phyloP scores from a whole-genome alignment of 2,797 vertebrate genomes.

The Myotis daubentonii region DNA sequence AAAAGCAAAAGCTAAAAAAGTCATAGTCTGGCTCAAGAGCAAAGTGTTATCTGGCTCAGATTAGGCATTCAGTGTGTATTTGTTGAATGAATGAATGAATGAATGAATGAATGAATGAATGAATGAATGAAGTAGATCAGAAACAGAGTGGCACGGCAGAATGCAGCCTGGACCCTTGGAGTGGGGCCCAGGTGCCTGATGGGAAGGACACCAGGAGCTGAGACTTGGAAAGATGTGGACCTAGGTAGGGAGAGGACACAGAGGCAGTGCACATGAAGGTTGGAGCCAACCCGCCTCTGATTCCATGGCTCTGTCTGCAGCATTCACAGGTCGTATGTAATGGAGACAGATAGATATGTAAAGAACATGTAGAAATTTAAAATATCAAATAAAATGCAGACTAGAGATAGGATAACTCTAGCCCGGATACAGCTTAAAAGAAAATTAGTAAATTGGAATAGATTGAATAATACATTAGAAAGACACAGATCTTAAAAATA shows the following conservation, averaged over 20 bases:
- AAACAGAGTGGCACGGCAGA: background rate
- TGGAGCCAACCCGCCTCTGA: background rate
- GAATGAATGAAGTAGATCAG: background rate
- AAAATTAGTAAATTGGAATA: background rate
- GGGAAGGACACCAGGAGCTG: background rate
- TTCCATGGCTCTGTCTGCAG: background rate
- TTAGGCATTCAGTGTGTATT: background rate
- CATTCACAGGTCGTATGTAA: background rate
- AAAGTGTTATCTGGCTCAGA: background rate
- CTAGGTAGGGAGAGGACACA: background rate
- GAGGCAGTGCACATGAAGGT: background rate
- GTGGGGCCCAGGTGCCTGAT: background rate
- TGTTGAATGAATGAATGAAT: background rate
- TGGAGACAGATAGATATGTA: background rate
- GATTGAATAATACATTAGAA: background rate
- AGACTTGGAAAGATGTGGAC: background rate
- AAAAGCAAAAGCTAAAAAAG: background rate
- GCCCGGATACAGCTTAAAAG: background rate
- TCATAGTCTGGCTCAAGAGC: background rate
- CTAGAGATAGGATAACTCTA: background rate
- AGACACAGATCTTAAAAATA: background rate
- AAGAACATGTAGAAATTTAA: background rate
- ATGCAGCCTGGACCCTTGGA: background rate
- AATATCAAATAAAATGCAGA: background rate
- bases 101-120: background rate